Evolutionary conservation across 2,797 vertebrate species (phyloP).

Genomic region (Acipenser oxyrinchus): DNA sequence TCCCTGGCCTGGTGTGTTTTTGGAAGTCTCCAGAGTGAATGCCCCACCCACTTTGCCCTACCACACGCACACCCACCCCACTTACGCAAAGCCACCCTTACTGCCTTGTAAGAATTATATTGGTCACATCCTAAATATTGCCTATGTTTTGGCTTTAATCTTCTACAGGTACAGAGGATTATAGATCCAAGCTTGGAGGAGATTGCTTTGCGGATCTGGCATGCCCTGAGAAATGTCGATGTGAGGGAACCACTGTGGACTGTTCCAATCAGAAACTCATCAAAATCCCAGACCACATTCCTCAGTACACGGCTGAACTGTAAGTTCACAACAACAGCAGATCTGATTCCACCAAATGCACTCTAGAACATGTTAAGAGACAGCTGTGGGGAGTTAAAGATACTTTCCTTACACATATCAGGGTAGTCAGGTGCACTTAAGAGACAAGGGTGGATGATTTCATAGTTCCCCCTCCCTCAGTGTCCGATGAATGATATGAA

Average conservation of each 20-base stretch:
- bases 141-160: slow-evolving; percentile 33
- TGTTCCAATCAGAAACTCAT: slow-evolving; percentile 95
- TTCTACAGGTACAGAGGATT: slow-evolving; percentile 89
- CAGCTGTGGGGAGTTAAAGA: neutral
- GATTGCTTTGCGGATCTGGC: slow-evolving; percentile 95
- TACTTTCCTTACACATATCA: no score
- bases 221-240: slow-evolving; percentile 94
- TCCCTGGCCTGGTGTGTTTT: slow-evolving; percentile 21
- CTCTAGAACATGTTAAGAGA: neutral
- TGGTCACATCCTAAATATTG: no score
- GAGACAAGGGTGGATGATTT: slow-evolving; percentile 2
- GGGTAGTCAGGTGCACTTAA: neutral
- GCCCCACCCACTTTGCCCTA: slow-evolving; percentile 5
- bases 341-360: neutral
- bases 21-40: slow-evolving; percentile 10
- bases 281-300: slow-evolving; percentile 92
- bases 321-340: slow-evolving; percentile 57
- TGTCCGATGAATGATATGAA: neutral
- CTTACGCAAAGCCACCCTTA: neutral
- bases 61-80: slow-evolving; percentile 2
- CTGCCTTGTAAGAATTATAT: no score
- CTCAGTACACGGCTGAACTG: slow-evolving; percentile 93
- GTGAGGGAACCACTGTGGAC: slow-evolving; percentile 93
- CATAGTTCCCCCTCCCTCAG: neutral
- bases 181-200: slow-evolving; percentile 89